These are phyloP conservation scores for Nomia melanderi DNA, from an alignment of 1,140 invertebrate species.

Conservation along the genomic window DNA sequence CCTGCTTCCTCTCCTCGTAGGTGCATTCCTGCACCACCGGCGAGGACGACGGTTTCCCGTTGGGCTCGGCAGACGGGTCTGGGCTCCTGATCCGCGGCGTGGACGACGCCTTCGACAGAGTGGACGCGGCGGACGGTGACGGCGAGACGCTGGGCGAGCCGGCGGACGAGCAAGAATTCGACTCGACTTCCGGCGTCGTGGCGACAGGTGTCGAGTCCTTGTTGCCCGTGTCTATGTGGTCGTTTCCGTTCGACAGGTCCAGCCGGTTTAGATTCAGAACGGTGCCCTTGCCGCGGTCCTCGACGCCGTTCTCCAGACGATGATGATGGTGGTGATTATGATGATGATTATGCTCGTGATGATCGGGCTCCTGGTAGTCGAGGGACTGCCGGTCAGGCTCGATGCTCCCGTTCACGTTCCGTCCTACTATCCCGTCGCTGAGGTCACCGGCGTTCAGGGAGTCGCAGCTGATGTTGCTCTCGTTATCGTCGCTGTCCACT, in stretches of 20 bases:
- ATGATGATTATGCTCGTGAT: too few species aligned
- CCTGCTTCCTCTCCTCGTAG: conserved; percentile 84
- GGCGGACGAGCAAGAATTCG: conserved; percentile 44
- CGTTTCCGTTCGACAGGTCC: conserved; percentile 7
- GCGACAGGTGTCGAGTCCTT: neutral
- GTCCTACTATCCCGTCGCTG: conserved; percentile 13
- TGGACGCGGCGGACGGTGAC: conserved; percentile 61
- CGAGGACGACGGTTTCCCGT: conserved; percentile 54
- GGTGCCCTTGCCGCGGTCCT: conserved; percentile 17
- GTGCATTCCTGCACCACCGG: conserved; percentile 85
- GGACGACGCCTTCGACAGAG: conserved; percentile 67
- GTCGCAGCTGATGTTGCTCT: conserved; percentile 87
- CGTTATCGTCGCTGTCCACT: conserved; percentile 85
- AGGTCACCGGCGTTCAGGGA: conserved; percentile 86
- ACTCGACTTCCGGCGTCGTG: conserved; percentile 37
- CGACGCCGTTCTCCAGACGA: conserved; percentile 15
- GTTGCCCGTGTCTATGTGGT: neutral
- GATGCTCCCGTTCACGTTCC: conserved; percentile 3
- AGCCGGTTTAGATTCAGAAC: conserved; percentile 29
- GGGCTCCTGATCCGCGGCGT: conserved; percentile 67
- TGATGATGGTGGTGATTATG: too few species aligned
- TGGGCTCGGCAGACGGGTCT: conserved; percentile 33
- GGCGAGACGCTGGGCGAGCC: conserved; percentile 56
- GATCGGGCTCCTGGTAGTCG: neutral
- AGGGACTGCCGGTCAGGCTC: conserved; percentile 46